Base-by-base conservation (phyloP, 2,113 vertebrate species). In the Conger conger region DNA sequence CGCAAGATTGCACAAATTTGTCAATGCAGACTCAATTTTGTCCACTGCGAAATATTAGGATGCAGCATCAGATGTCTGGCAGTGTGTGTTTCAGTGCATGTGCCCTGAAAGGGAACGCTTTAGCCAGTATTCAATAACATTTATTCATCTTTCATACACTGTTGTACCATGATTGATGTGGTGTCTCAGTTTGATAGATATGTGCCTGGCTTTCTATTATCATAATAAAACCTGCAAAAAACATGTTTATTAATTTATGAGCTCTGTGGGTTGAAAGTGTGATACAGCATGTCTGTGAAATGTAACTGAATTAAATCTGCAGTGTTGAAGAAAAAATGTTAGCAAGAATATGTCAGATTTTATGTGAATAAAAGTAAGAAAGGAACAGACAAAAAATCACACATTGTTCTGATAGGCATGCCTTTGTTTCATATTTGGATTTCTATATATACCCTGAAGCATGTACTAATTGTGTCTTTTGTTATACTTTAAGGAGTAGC, bases 351-450 rank as follows among this genome's bases (percentile, higher is more conserved):
- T 4, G 33, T 37, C 27, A 82, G 30, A 1, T 60, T 40, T 45
- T 68, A 37, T 60, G 23, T 76, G 84, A 80, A 86, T 83, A 76
- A 83, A 84, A 81, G 35, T 23, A 45, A 42, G 1, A 37, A 85
- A 42, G 77, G 85, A 84, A 68, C 83, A 85, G 40, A 36, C 63
- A 82, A 76, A 40, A 87, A 88, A 82, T 73, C 87, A 77, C 87
- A 90, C 87, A 37, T 92, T 90, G 88, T 92, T 89, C 63, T 88
- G 60, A 88, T 89, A 86, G 80, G 76, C 83, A 38, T 83, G 53
- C 18, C 60, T 40, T 83, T 82, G 73, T 80, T 83, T 83, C 84
- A 81, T 85, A 84, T 84, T 81, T 77, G 57, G 36, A 80, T 63
- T 15, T 57, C 45, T 40, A 82, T 81, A 81, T 81, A 87, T 86